Evolutionary conservation across 2,113 vertebrate species (phyloP).

Genomic region (Dermatemys mawii): DNA sequence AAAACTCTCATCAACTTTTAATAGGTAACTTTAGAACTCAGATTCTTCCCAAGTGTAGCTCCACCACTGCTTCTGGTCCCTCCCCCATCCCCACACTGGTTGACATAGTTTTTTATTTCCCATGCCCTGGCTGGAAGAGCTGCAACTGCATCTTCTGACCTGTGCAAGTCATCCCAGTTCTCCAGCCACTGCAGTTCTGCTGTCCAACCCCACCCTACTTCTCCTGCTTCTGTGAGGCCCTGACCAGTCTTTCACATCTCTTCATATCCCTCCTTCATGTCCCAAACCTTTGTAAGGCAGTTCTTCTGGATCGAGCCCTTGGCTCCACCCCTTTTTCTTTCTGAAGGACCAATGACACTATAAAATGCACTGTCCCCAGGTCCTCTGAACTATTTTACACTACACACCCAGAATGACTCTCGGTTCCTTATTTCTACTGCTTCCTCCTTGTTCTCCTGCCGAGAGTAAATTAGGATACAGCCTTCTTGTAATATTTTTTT

Average conservation of each 20-base stretch:
- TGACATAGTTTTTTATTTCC: neutral
- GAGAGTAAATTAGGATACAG: neutral
- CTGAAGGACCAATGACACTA: neutral
- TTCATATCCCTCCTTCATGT: neutral
- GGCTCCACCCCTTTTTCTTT: neutral
- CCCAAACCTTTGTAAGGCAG: neutral
- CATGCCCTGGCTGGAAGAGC: neutral
- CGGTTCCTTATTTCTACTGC: neutral
- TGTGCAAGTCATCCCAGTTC: neutral
- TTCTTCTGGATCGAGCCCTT: neutral
- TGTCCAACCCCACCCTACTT: neutral
- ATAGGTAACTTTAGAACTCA: neutral
- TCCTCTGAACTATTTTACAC: neutral
- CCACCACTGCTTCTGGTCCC: neutral
- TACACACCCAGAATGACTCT: neutral
- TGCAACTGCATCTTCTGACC: neutral
- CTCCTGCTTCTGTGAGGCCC: neutral
- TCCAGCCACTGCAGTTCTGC: neutral
- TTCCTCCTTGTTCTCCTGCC: neutral
- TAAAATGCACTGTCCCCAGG: neutral
- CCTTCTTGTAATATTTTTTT: neutral
- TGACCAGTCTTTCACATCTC: neutral
- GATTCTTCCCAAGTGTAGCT: neutral
- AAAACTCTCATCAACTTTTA: neutral
- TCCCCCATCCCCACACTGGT: neutral